A percentile compares a stretch with the other conserved stretches of the same genome.
Evolutionary conservation across 2,113 vertebrate genomes (phyloP).

Genomic region (Leucoraja erinaceus): DNA sequence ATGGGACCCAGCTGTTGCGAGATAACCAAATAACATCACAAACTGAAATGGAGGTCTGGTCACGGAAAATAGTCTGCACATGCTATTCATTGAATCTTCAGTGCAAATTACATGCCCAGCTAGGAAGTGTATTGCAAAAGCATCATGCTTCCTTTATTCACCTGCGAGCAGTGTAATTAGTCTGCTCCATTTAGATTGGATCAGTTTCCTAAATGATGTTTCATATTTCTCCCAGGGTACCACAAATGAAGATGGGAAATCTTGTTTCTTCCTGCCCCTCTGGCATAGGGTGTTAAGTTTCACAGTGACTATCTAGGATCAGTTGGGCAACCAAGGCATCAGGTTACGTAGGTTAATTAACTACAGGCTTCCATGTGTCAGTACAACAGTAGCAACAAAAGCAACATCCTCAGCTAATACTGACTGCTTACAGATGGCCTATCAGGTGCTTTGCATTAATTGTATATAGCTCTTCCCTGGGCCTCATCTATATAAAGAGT

Average conservation of each 20-base stretch:
- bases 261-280: neutral
- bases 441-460: neutral
- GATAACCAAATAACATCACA: neutral
- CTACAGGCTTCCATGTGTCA: neutral
- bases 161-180: neutral
- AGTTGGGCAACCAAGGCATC: neutral
- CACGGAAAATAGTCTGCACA: neutral
- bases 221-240: neutral
- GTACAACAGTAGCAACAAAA: neutral
- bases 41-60: neutral
- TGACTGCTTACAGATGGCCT: neutral
- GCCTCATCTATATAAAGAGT: neutral
- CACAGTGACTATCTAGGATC: neutral
- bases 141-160: neutral
- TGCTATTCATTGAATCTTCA: neutral
- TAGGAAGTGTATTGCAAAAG: conserved; percentile 15
- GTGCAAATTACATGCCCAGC: neutral
- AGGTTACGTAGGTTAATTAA: neutral
- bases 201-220: neutral
- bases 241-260: neutral
- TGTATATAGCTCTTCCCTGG: neutral
- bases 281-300: neutral
- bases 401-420: neutral
- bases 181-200: neutral
- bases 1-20: neutral